Evolutionary conservation across 2,888 invertebrate species (phyloP).

Genomic region (Liopterus haemorrhoidalis): DNA sequence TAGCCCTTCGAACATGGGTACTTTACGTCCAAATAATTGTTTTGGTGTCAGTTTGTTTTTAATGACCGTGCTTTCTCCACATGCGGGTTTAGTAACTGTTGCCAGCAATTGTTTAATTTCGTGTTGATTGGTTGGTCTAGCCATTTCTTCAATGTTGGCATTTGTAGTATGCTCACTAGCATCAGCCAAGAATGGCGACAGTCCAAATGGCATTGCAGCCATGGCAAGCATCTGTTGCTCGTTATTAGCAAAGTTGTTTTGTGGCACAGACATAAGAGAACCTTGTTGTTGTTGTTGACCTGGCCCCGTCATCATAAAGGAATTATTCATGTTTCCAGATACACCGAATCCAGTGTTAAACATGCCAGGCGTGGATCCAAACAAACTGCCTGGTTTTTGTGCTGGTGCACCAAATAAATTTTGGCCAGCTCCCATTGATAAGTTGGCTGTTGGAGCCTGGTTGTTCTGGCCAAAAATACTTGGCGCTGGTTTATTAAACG

Average conservation of each 20-base stretch:
- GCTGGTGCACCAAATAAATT: conserved; percentile 49
- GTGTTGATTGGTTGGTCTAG: conserved; percentile 38
- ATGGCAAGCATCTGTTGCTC: conserved; percentile 71
- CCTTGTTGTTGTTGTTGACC: conserved; percentile 10
- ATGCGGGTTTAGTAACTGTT: conserved; percentile 22
- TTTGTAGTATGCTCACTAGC: conserved; percentile 10
- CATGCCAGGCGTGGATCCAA: conserved; percentile 47
- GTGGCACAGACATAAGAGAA: conserved; percentile 11
- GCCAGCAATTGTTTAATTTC: conserved; percentile 40
- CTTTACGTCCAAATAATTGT: conserved; percentile 16
- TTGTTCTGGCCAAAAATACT: conserved; percentile 37
- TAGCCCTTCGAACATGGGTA: conserved; percentile 19
- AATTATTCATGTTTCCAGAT: no score
- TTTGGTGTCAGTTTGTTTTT: conserved; percentile 15
- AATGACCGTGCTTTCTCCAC: no score
- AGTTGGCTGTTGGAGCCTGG: conserved; percentile 42
- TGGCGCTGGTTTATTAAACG: conserved; percentile 41
- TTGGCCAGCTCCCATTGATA: conserved; percentile 38
- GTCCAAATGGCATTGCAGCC: conserved; percentile 79
- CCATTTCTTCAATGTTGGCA: conserved; percentile 11
- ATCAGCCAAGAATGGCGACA: conserved; percentile 77
- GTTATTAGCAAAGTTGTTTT: conserved; percentile 44
- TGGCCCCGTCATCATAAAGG: no score
- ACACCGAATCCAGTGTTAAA: conserved; percentile 45
- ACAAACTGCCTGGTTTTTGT: conserved; percentile 49